A percentile compares a stretch with the other conserved stretches of the same genome.
Evolutionary conservation across 92 coral and sea anemone species (phyloP).

Genomic region (Actinostola sp.): DNA sequence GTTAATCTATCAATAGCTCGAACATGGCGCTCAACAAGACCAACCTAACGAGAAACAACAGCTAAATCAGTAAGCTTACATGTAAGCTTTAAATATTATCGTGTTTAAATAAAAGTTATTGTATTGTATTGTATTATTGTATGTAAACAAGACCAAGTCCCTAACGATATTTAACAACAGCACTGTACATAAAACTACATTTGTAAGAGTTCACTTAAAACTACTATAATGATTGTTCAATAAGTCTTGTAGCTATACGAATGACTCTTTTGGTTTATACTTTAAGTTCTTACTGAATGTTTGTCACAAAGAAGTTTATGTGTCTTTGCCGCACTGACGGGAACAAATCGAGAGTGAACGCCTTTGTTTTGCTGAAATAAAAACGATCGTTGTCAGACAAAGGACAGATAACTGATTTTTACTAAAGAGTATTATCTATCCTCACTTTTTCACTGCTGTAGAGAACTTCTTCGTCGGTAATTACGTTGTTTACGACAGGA

Average conservation of each 20-base stretch:
- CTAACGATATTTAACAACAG: too few relatives aligned
- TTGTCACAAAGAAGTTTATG: constrained; percentile 87
- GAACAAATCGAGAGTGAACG: constrained; percentile 9
- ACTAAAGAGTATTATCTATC: constrained; percentile 6
- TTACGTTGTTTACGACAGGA: constrained; percentile 90
- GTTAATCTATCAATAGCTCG: constrained; percentile 83
- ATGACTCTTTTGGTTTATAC: not conserved
- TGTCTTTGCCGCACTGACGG: constrained; percentile 76
- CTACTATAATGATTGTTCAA: not conserved
- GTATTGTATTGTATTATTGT: not conserved
- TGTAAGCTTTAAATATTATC: not conserved
- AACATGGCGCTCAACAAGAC: constrained; percentile 90
- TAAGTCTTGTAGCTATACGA: not conserved
- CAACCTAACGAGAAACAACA: constrained; percentile 38
- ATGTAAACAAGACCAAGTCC: too few relatives aligned
- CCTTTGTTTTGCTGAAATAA: constrained; percentile 20
- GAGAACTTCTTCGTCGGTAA: constrained; percentile 78
- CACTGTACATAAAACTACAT: too few relatives aligned
- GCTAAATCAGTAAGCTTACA: not conserved
- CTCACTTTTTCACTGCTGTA: constrained; percentile 47
- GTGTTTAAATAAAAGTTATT: not conserved
- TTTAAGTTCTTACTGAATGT: constrained; percentile 68
- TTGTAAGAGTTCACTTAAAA: too few relatives aligned
- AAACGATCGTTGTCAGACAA: not conserved
- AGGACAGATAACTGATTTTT: not conserved